Evolutionary conservation across 2,888 invertebrate species (phyloP), one percentile per base, ranked within the genome.

Genomic region (Scaptomyza polygonia): DNA sequence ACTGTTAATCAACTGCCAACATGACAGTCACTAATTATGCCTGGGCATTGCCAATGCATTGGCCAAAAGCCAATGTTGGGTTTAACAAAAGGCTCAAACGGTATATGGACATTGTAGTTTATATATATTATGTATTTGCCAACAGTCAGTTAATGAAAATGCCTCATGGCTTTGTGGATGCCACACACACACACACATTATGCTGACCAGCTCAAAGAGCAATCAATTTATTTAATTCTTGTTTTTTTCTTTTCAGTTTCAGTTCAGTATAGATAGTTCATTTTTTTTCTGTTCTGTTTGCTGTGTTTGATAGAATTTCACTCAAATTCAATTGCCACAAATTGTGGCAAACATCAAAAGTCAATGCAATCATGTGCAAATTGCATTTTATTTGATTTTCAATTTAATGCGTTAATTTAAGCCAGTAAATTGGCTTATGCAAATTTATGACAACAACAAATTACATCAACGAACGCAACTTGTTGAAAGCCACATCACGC

Each of bases 1-100:
- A 76, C 81, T 84, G 84, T 86, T 84, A 84, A 84, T 84, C 84
- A 84, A 86, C 71, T 68, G 61, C 71, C 69, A 73, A 79, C 86
- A 84, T 79, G 85, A 81, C 86, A 75, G 68, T 56, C 58, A 70
- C 72, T 79, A 84, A 84, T 86, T 83, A 86, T 83, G 83, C 77
- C 72, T 64, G 55, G 27, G 61, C 62, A 70, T 51, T 61, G 45
- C 39, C 43, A 49, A 42, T 27, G 56, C 43, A 49, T 39, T 27
- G 56, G 71, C 53, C 21, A 65, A 59, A 79, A 54, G 42, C 18
- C 47, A 45, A 39, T 34, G 44, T 27, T 40, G 39, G 51, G 34
- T 49, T 49, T 63, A 54, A 44, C 58, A 62, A 43, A 54, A 45
- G 43, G 52, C 29, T 12, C 18, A 18, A 29, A 21, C 42, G 14